A percentile compares a stretch with the other conserved stretches of the same genome.
phyloP scores from a whole-genome alignment of 2,888 invertebrate species.

The Electrophaes corylata region DNA sequence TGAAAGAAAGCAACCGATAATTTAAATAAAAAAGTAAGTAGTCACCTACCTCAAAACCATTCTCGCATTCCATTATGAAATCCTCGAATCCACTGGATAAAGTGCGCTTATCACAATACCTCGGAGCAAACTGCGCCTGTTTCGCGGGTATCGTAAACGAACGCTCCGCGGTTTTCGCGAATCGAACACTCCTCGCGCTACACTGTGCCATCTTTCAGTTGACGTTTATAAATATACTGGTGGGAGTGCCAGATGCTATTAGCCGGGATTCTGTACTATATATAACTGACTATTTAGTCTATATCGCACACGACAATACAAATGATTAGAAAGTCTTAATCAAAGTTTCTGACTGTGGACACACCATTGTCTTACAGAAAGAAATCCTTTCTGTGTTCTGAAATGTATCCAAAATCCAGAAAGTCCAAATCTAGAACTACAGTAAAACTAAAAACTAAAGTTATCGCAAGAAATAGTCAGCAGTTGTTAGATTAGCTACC shows the following conservation, averaged over 20 bases:
- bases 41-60: slow-evolving; percentile 73
- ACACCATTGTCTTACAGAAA: too few relatives aligned
- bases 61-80: slow-evolving; percentile 74
- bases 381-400: too few relatives aligned
- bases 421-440: too few relatives aligned
- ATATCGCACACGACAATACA: slow-evolving; percentile 15
- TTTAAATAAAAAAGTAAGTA: not conserved
- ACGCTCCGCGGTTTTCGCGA: slow-evolving; percentile 46
- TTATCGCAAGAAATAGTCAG: too few relatives aligned
- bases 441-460: too few relatives aligned
- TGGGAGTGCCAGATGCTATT: slow-evolving; percentile 65
- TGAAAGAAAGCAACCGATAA: too few relatives aligned
- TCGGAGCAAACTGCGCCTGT: slow-evolving; percentile 42
- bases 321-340: not conserved
- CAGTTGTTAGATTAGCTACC: too few relatives aligned
- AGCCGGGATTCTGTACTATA: slow-evolving; percentile 55
- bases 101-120: slow-evolving; percentile 58
- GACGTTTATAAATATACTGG: slow-evolving; percentile 74
- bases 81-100: slow-evolving; percentile 65
- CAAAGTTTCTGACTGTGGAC: too few relatives aligned
- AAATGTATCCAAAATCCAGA: too few relatives aligned
- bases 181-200: slow-evolving; percentile 52
- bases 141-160: slow-evolving; percentile 44
- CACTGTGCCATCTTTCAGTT: slow-evolving; percentile 68
- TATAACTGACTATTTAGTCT: slow-evolving; percentile 46